A percentile compares a stretch with the other conserved stretches of the same genome.
These are phyloP conservation scores for Dicyrtoma fusca DNA, from an alignment of 2,888 invertebrate species.

Conservation along the genomic window DNA sequence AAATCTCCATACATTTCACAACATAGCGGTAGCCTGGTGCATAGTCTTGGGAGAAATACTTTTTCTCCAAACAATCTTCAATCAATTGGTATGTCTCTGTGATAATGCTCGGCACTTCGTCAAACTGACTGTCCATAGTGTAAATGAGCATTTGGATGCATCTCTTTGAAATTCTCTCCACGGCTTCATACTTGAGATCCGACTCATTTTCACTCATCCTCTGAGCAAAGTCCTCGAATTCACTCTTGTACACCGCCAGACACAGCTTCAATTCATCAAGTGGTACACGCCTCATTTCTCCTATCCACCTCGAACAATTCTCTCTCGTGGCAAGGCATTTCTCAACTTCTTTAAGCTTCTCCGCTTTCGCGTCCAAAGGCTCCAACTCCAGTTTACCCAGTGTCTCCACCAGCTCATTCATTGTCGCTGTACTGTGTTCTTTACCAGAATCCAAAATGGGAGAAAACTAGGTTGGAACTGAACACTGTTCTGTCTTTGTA, in stretches of 20 bases:
- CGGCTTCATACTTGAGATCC: neutral
- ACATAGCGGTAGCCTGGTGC: neutral
- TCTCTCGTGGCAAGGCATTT: neutral
- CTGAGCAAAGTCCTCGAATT: neutral
- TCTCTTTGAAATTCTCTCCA: neutral
- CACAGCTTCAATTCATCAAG: neutral
- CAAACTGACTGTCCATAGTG: neutral
- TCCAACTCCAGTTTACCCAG: neutral
- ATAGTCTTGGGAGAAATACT: constrained; percentile 5
- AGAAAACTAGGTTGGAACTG: too few species aligned
- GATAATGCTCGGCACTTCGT: neutral
- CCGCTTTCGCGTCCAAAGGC: neutral
- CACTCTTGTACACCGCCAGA: neutral
- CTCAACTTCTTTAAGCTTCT: neutral
- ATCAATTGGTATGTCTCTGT: neutral
- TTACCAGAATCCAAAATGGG: neutral
- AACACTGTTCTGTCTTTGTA: too few species aligned
- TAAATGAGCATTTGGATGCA: neutral
- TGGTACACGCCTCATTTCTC: neutral
- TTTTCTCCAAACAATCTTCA: neutral
- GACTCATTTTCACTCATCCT: constrained; percentile 3
- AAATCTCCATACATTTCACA: neutral
- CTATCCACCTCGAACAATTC: neutral
- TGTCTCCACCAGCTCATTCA: neutral
- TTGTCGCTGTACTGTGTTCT: neutral